Evolutionary conservation across 53 echinoderm and acorn worm species (phyloP).

Genomic region (Hippasteria phrygiana): DNA sequence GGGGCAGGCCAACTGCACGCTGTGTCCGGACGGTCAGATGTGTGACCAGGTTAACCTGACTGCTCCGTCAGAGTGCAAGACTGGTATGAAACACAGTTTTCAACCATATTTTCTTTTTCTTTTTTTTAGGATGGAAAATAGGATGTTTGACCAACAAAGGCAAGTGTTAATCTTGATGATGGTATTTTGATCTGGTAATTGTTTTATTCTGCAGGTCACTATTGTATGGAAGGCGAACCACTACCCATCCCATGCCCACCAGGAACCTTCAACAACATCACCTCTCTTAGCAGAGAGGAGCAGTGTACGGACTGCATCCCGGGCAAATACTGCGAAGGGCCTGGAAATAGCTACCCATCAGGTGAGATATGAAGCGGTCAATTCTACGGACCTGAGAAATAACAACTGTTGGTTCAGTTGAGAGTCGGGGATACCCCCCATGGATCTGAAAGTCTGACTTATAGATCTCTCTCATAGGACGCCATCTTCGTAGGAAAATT

Average conservation of each 20-base stretch:
- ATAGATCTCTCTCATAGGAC: too few species aligned
- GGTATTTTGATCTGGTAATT: too few species aligned
- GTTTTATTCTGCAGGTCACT: slow-evolving; percentile 75
- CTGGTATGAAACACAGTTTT: slow-evolving; percentile 86
- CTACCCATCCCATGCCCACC: slow-evolving; percentile 93
- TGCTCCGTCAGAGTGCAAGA: slow-evolving; percentile 79
- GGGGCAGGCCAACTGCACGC: slow-evolving; percentile 94
- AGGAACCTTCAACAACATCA: slow-evolving; percentile 95
- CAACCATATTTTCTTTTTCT: too few species aligned
- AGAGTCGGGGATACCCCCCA: too few species aligned
- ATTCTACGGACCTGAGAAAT: too few species aligned
- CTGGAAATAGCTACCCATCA: slow-evolving; percentile 95
- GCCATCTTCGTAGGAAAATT: too few species aligned
- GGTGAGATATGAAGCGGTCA: slow-evolving; percentile 54
- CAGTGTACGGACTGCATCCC: slow-evolving; percentile 91
- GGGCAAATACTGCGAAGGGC: slow-evolving; percentile 89
- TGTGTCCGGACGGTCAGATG: slow-evolving; percentile 94
- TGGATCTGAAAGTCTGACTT: too few species aligned
- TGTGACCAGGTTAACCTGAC: slow-evolving; percentile 91
- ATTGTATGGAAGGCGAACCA: slow-evolving; percentile 83
- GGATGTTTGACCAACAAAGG: too few species aligned
- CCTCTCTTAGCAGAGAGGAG: slow-evolving; percentile 77
- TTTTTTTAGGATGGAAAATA: too few species aligned
- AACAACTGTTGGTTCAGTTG: too few species aligned
- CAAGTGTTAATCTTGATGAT: too few species aligned